Percentiles rank a stretch among this genome's conserved stretches.
phyloP scores from a whole-genome alignment of 2,113 vertebrate species.

The Limanda limanda region DNA sequence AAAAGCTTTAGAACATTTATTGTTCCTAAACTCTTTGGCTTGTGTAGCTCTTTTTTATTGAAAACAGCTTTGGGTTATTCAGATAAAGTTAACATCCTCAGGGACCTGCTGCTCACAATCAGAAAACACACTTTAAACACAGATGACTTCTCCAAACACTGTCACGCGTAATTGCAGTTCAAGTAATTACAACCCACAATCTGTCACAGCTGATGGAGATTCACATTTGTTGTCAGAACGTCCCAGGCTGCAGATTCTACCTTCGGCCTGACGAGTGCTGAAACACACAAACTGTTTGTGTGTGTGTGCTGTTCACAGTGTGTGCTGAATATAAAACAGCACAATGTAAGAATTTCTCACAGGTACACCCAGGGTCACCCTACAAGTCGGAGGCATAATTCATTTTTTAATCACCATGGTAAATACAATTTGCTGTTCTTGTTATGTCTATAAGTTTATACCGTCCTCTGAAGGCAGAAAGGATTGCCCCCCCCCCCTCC shows the following conservation, averaged over 20 bases:
- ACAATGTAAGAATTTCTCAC: background rate
- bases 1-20: too few species aligned
- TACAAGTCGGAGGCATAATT: too few species aligned
- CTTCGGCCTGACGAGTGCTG: background rate
- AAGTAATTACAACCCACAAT: slow-evolving; percentile 22
- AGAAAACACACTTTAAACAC: too few species aligned
- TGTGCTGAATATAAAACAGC: background rate
- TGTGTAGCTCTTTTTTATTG: too few species aligned
- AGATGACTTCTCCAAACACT: background rate
- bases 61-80: background rate
- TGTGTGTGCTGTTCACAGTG: background rate
- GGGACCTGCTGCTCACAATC: too few species aligned
- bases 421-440: too few species aligned
- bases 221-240: background rate
- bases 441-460: too few species aligned
- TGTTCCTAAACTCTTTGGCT: too few species aligned
- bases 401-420: too few species aligned
- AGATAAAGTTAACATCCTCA: too few species aligned
- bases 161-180: background rate
- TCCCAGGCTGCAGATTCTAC: background rate
- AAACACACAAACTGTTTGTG: background rate
- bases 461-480: too few species aligned
- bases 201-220: background rate
- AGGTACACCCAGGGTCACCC: background rate
- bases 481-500: too few species aligned